Conservation (phyloP, 2,797 vertebrate species). For the Pipistrellus kuhlii region DNA sequence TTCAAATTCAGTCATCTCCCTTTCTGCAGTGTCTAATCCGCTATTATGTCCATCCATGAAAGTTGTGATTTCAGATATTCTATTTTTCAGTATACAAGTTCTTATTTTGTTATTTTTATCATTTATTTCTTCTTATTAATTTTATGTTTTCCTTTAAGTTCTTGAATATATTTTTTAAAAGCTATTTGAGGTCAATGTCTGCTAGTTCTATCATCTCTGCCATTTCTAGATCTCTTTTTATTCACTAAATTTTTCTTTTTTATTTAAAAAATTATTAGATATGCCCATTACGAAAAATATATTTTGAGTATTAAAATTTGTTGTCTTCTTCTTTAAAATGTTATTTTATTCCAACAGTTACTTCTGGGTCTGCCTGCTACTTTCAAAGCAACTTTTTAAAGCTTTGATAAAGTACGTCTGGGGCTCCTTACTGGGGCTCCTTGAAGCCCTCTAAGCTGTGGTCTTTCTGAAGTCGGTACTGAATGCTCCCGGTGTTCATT, state of each 20-base stretch:
- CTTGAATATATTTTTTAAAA: background rate
- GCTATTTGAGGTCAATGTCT: background rate
- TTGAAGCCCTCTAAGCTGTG: background rate
- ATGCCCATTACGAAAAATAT: background rate
- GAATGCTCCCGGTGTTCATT: background rate
- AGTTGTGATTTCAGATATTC: background rate
- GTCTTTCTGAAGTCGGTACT: background rate
- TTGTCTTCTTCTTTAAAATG: background rate
- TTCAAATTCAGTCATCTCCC: conserved; percentile 2
- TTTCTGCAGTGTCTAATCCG: background rate
- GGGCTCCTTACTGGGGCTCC: background rate
- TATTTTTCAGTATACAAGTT: background rate
- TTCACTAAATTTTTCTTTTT: background rate
- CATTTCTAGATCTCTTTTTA: background rate
- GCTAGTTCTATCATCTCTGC: background rate
- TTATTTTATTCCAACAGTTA: background rate
- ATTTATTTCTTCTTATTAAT: background rate
- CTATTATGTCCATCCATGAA: background rate
- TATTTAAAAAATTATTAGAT: background rate
- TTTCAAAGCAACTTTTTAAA: background rate
- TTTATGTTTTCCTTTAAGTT: background rate
- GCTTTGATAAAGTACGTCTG: background rate
- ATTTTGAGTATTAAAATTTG: background rate
- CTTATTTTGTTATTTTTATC: background rate
- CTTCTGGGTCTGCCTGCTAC: background rate